These are phyloP conservation scores for Empidonax traillii DNA, from an alignment of 2,113 vertebrate species.

Conservation along the genomic window DNA sequence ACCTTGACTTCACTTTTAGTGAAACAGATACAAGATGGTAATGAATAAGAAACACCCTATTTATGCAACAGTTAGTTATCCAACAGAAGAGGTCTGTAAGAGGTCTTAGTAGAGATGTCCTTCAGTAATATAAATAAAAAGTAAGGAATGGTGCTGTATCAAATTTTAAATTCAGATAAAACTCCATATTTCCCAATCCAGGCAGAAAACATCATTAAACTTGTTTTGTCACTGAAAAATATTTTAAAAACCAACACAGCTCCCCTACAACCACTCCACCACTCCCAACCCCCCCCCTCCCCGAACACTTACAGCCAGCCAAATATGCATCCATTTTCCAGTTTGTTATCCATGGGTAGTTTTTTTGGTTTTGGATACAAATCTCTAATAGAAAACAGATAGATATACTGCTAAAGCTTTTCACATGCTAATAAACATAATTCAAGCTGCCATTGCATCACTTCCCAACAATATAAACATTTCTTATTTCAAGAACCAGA, in stretches of 20 bases:
- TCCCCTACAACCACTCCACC: too few relatives aligned
- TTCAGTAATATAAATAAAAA: not conserved
- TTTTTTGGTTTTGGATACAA: slow-evolving; percentile 21
- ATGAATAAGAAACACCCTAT: not conserved
- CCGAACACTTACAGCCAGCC: not conserved
- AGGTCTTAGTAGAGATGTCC: not conserved
- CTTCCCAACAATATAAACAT: slow-evolving; percentile 40
- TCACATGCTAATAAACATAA: slow-evolving; percentile 41
- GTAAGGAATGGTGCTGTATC: not conserved
- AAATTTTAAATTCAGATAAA: not conserved
- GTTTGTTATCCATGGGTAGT: not conserved
- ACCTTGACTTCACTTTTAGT: not conserved
- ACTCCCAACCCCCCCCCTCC: too few relatives aligned
- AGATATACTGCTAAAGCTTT: slow-evolving; percentile 12
- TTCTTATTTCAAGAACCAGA: not conserved
- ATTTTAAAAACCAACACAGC: not conserved
- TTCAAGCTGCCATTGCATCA: slow-evolving; percentile 43
- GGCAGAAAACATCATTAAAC: not conserved
- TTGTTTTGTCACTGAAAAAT: not conserved
- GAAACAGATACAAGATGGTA: not conserved
- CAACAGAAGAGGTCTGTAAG: not conserved
- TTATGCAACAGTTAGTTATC: not conserved
- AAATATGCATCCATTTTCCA: slow-evolving; percentile 18
- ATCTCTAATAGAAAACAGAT: slow-evolving; percentile 50
- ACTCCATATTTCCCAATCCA: not conserved